These are phyloP conservation scores for Noctua janthe DNA, from an alignment of 2,888 invertebrate genomes.

Conservation along the genomic window DNA sequence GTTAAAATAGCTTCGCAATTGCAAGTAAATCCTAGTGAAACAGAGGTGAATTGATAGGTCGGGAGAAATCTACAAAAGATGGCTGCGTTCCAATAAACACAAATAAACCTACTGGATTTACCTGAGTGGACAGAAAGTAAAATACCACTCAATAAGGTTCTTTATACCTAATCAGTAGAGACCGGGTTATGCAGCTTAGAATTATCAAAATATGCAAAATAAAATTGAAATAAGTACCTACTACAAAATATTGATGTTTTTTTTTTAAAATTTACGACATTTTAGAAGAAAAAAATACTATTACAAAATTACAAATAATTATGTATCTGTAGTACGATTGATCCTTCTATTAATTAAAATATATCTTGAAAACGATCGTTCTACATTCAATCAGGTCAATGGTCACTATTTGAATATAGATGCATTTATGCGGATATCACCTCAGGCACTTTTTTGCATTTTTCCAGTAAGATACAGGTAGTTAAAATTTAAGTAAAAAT, in stretches of 20 bases:
- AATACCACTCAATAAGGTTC: neutral
- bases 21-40: constrained; percentile 34
- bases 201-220: neutral
- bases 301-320: too few relatives aligned
- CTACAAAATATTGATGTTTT: too few relatives aligned
- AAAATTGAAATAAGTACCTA: neutral
- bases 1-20: constrained; percentile 35
- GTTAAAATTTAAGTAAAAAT: neutral
- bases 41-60: constrained; percentile 45
- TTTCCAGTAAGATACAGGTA: too few relatives aligned
- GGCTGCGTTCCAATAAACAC: constrained; percentile 41
- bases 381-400: neutral
- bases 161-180: neutral
- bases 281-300: too few relatives aligned
- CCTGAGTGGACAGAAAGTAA: neutral
- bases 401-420: neutral
- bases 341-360: too few relatives aligned
- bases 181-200: neutral
- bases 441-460: neutral
- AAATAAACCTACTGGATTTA: constrained; percentile 29
- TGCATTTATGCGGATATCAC: neutral
- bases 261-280: neutral
- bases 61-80: constrained; percentile 49
- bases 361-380: neutral
- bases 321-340: too few relatives aligned